A percentile compares a stretch with the other conserved stretches of the same genome.
These are phyloP conservation scores for Molanna angustata DNA, from an alignment of 2,888 invertebrate genomes.

Conservation along the genomic window DNA sequence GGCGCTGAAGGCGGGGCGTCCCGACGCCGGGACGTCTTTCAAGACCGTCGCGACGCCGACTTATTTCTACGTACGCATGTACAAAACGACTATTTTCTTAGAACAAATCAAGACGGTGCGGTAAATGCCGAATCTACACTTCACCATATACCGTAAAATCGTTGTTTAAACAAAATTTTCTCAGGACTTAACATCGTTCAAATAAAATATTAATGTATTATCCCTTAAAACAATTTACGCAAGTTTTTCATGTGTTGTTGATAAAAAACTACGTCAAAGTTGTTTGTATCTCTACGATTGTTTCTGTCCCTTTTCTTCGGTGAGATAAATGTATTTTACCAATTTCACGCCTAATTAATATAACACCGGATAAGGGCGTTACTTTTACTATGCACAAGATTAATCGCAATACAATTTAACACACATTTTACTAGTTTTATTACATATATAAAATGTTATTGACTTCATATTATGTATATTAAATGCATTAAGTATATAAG, in stretches of 20 bases:
- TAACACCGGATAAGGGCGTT: not conserved
- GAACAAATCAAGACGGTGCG: constrained; percentile 45
- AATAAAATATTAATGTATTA: too few species aligned
- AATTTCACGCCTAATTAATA: constrained; percentile 3
- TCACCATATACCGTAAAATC: too few species aligned
- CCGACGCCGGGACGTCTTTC: constrained; percentile 23
- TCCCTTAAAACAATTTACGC: too few species aligned
- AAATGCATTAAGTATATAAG: too few species aligned
- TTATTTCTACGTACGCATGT: constrained; percentile 20
- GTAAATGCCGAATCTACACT: constrained; percentile 37
- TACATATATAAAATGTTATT: too few species aligned
- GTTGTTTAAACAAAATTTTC: too few species aligned
- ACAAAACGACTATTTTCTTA: constrained; percentile 17
- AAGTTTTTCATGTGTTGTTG: not conserved
- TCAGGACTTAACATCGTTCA: too few species aligned
- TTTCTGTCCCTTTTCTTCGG: constrained; percentile 1
- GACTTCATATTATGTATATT: too few species aligned
- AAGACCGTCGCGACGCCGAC: constrained; percentile 18
- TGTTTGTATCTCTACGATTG: not conserved
- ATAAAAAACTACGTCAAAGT: not conserved
- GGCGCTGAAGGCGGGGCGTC: constrained; percentile 19
- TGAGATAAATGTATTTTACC: constrained; percentile 4
- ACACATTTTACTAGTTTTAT: too few species aligned
- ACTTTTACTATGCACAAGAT: too few species aligned
- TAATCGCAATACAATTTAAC: too few species aligned